Percentiles rank a stretch among this genome's conserved stretches.
Conservation (phyloP, 2,888 invertebrate genomes). For the Thereva nobilitata region DNA sequence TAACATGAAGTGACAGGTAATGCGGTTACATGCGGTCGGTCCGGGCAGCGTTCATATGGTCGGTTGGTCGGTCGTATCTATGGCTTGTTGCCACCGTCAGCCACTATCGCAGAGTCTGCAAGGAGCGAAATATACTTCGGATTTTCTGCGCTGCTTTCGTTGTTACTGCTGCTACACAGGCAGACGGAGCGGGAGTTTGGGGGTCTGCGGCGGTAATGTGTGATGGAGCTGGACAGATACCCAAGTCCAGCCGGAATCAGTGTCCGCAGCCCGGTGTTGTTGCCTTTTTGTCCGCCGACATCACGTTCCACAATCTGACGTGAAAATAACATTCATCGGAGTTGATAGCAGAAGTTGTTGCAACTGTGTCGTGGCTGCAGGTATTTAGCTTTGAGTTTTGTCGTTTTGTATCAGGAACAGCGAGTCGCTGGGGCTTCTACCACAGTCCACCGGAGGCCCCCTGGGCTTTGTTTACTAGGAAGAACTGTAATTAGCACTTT, state of each 20-base stretch:
- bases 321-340: conserved; percentile 34
- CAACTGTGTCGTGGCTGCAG: conserved; percentile 36
- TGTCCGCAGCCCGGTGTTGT: conserved; percentile 6
- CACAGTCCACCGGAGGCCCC: conserved; percentile 10
- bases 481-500: conserved; percentile 40
- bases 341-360: conserved; percentile 32
- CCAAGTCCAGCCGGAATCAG: background rate
- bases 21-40: conserved; percentile 40
- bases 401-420: conserved; percentile 33
- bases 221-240: background rate
- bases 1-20: conserved; percentile 47
- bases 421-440: no score
- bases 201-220: background rate
- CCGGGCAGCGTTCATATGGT: background rate
- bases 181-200: background rate
- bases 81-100: no score
- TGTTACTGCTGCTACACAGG: conserved; percentile 10
- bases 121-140: conserved; percentile 4
- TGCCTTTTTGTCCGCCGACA: conserved; percentile 22
- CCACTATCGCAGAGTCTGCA: background rate
- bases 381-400: conserved; percentile 38
- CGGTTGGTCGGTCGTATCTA: no score
- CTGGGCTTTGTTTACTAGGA: conserved; percentile 35
- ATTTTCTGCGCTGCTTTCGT: conserved; percentile 23
- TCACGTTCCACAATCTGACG: conserved; percentile 28